These are phyloP conservation scores for Xestia ashworthii DNA, from an alignment of 2,888 invertebrate genomes.

Conservation along the genomic window DNA sequence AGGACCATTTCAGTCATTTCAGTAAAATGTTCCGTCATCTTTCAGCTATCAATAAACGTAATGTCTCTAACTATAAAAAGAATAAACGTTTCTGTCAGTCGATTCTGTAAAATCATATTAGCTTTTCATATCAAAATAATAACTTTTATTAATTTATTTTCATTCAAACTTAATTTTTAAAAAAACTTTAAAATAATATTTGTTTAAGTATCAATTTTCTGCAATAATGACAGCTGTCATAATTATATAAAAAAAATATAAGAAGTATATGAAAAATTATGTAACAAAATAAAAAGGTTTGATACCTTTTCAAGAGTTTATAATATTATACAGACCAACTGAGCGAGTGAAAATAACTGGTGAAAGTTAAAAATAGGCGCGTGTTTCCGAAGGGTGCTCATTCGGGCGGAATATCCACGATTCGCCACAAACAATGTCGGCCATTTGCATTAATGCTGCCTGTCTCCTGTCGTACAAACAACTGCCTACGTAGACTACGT, in stretches of 20 bases:
- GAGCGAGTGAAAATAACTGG: not conserved
- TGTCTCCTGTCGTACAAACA: constrained; percentile 43
- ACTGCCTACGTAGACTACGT: constrained; percentile 37
- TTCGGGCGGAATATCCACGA: constrained; percentile 47
- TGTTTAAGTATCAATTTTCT: too few relatives aligned
- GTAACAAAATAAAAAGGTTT: not conserved
- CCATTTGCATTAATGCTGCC: constrained; percentile 52
- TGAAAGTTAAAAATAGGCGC: constrained; percentile 35
- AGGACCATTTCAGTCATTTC: constrained; percentile 7
- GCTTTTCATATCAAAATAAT: not conserved
- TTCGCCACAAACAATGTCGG: constrained; percentile 52
- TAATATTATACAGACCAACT: not conserved
- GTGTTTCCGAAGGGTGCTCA: constrained; percentile 54
- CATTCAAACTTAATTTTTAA: not conserved
- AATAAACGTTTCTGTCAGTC: not conserved
- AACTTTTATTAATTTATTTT: not conserved
- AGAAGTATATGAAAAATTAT: not conserved
- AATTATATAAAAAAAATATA: not conserved
- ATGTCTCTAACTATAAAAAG: not conserved
- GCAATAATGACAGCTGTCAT: not conserved
- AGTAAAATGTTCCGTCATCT: constrained; percentile 17
- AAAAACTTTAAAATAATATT: not conserved
- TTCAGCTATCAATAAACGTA: constrained; percentile 14
- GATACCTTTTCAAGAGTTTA: not conserved
- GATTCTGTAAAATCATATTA: not conserved